Base-by-base conservation (phyloP, 2,797 vertebrate species). In the Mus spretus region DNA sequence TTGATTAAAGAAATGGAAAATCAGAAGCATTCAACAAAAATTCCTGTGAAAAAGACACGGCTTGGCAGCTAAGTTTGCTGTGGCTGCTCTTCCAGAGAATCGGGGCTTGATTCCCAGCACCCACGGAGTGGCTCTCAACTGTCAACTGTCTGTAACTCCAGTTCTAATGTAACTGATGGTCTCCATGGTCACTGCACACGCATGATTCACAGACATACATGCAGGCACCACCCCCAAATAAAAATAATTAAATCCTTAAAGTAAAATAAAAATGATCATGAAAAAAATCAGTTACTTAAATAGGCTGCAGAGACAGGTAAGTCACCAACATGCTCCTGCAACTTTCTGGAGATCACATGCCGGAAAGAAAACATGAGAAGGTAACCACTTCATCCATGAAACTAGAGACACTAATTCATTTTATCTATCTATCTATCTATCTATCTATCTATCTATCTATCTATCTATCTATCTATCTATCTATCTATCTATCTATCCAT, bases 1-100 rank as follows among this genome's bases (percentile, higher is more conserved):
- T 93, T 74, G 31, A 79, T 47, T 90, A 13, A 59, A 83, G 12
- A 94, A 92, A 89, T 44, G 28, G 50, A 94, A 89, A 92, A 93
- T 79, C 47, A 34, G 40, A 72, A 94, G 22, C 81, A 6, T n/a
- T 96, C 34, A 67, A 67, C 82, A 91, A 89, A 74, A 75, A 74
- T 59, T 55, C n/a, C 15, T 0, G 47, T 37, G n/a, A 59, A 94
- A n/a, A n/a, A 86, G 65, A 15, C 20, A 11, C 6, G 63, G 31
- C 44, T 70, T 34, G 9, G 83, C 31, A 65, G 10, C 61, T 22
- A 13, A 67, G 61, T 37, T 72, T 40, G 44, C 19, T 13, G 0
- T 24, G 83, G 44, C 6, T 85, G 44, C 63, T 50, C 44, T 67
- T 47, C 26, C 59, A 7, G 82, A 84, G 81, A 40, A 20, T 63